Conservation (phyloP, 2,113 vertebrate species). For the Ameiurus melas region DNA sequence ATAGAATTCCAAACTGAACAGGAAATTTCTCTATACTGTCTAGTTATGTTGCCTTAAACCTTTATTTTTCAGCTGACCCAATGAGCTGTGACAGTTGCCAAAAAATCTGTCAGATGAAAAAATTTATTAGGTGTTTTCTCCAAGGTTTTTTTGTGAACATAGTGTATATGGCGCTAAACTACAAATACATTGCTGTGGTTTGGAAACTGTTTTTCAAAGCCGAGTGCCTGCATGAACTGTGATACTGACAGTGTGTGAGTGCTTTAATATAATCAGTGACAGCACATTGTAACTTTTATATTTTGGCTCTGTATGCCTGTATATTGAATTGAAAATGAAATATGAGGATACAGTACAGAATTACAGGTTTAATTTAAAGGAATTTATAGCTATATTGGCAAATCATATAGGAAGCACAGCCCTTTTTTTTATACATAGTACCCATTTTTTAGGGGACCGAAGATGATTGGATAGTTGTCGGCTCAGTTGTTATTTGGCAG, state of each 20-base stretch:
- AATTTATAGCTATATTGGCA: background rate
- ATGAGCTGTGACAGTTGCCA: background rate
- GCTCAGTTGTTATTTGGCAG: background rate
- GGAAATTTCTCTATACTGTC: background rate
- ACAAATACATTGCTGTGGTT: background rate
- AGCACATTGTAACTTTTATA: background rate
- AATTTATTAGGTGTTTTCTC: background rate
- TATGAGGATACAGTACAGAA: background rate
- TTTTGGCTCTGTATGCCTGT: background rate
- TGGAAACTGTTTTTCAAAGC: background rate
- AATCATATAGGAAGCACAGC: background rate
- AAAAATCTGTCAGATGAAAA: background rate
- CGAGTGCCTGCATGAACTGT: background rate
- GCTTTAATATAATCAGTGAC: background rate
- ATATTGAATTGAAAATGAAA: background rate
- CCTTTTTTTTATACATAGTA: background rate
- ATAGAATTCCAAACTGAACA: background rate
- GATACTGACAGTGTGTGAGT: background rate
- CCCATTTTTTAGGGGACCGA: background rate
- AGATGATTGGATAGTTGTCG: conserved; percentile 5
- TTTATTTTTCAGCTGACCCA: background rate
- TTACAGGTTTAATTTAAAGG: background rate
- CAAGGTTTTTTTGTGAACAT: background rate
- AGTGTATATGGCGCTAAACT: background rate
- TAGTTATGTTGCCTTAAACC: background rate